Base-by-base conservation (phyloP, 2,797 vertebrate species). In the Artibeus lituratus region DNA sequence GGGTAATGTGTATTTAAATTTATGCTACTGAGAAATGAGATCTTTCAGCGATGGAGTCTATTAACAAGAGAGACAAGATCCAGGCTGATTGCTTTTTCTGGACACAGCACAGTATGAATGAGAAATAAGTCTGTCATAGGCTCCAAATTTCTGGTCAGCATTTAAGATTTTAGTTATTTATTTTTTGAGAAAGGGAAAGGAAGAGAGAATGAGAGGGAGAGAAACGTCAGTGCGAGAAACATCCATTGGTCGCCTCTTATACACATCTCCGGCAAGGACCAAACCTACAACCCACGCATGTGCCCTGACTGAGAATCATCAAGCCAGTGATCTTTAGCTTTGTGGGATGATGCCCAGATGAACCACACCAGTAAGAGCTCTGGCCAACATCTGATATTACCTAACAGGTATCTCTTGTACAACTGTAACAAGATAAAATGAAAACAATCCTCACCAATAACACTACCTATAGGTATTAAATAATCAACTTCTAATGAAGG, bases 1-100 rank as follows among this genome's bases (percentile, higher is more conserved):
- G 18, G 21, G 42, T 22, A 37, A 49, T 19, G 8, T 55, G 0
- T 73, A 94, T 88, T 91, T 49, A 74, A 83, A 84, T 65, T 26
- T 65, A 26, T 84, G 35, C 24, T 94, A 89, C 69, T 62, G 67
- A 93, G 44, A 96, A 93, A 59, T n/a, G 93, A 62, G 5, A 55
- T 44, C 62, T 92, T 76, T 90, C 12, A 93, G 55, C 12, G 67
- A 90, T 21, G 86, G 10, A 84, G 49, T 90, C 55, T 78, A 85
- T 0, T 76, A 95, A 95, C 26, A 70, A 88, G 0, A 96, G 55
- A 87, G 35, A 37, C 44, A 72, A 91, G 2, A 78, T 47, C 55
- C 65, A 88, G 22, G 16, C 3, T 89, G 37, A 55, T 0, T 94
- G 69, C 35, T 88, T 96, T 94, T 74, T 77, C 35, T 95, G 70